phyloP scores from a whole-genome alignment of 1,140 invertebrate genomes.

The Drosophila pachea region DNA sequence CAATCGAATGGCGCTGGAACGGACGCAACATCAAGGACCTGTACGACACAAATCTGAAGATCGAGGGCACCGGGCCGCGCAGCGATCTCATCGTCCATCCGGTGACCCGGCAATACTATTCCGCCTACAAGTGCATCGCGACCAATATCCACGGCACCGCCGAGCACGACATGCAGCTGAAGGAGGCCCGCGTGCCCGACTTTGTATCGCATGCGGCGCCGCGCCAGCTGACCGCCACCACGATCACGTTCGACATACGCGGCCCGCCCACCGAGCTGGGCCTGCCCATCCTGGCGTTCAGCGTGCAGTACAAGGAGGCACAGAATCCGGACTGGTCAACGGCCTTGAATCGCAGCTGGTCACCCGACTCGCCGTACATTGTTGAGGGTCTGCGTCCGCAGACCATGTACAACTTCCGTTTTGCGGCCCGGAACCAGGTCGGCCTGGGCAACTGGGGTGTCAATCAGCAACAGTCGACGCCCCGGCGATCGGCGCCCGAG shows the following conservation, averaged over 20 bases:
- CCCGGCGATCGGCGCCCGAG: conserved; percentile 80
- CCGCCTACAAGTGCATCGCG: conserved; percentile 90
- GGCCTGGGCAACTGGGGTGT: conserved; percentile 87
- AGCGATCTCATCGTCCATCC: conserved; percentile 86
- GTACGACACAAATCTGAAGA: conserved; percentile 81
- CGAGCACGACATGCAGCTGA: conserved; percentile 84
- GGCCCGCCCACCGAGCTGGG: conserved; percentile 86
- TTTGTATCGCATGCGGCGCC: conserved; percentile 81
- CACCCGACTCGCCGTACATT: conserved; percentile 86
- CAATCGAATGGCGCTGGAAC: conserved; percentile 89
- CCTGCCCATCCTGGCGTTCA: conserved; percentile 85
- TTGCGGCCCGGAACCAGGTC: conserved; percentile 90
- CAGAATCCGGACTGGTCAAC: conserved; percentile 84
- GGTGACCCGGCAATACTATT: conserved; percentile 83
- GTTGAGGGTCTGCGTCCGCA: conserved; percentile 89
- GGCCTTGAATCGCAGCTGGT: conserved; percentile 87
- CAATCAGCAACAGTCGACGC: conserved; percentile 81
- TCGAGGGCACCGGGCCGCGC: conserved; percentile 84
- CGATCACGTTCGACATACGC: conserved; percentile 87
- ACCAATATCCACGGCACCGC: conserved; percentile 86
- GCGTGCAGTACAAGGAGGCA: conserved; percentile 87
- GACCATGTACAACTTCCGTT: conserved; percentile 90
- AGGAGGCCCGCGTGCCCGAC: conserved; percentile 84
- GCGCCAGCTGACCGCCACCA: conserved; percentile 88
- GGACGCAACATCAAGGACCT: conserved; percentile 80